Percentiles rank a stretch among this genome's conserved stretches.
Conservation (phyloP, 2,888 invertebrate species). For the Chymomyza fuscimana region DNA sequence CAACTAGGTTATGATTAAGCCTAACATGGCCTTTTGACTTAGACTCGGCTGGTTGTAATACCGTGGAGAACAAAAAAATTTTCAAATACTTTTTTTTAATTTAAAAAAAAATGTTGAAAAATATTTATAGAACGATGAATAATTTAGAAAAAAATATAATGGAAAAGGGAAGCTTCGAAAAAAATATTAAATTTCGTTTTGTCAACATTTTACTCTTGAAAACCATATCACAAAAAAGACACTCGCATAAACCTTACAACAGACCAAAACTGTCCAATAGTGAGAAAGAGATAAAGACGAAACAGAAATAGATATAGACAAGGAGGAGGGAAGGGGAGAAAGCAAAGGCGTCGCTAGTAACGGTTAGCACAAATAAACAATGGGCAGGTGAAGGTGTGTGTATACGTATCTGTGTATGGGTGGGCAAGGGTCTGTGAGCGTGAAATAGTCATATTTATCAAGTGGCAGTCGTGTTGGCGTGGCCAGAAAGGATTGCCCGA, state of each 20-base stretch:
- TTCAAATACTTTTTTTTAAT: no score
- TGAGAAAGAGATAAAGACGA: slow-evolving; percentile 7
- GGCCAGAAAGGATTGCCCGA: slow-evolving; percentile 47
- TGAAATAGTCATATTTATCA: slow-evolving; percentile 70
- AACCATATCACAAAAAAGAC: slow-evolving; percentile 3
- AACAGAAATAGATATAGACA: neutral
- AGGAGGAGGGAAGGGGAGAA: slow-evolving; percentile 8
- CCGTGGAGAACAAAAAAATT: no score
- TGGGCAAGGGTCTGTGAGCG: slow-evolving; percentile 19
- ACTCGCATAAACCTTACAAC: neutral
- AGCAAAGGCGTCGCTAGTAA: slow-evolving; percentile 62
- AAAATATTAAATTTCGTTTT: no score
- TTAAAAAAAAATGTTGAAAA: no score
- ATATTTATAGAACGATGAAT: no score
- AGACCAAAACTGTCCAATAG: neutral
- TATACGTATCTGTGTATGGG: neutral
- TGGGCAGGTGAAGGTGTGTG: slow-evolving; percentile 2
- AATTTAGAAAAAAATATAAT: no score
- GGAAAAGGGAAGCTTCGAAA: no score
- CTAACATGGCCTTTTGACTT: no score
- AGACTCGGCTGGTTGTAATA: no score
- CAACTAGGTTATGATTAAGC: no score
- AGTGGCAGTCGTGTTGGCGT: slow-evolving; percentile 43
- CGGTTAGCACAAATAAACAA: slow-evolving; percentile 67
- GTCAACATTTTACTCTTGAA: no score